These are phyloP conservation scores for Drosophila austrosaltans DNA, from an alignment of 2,888 invertebrate species.

Conservation along the genomic window DNA sequence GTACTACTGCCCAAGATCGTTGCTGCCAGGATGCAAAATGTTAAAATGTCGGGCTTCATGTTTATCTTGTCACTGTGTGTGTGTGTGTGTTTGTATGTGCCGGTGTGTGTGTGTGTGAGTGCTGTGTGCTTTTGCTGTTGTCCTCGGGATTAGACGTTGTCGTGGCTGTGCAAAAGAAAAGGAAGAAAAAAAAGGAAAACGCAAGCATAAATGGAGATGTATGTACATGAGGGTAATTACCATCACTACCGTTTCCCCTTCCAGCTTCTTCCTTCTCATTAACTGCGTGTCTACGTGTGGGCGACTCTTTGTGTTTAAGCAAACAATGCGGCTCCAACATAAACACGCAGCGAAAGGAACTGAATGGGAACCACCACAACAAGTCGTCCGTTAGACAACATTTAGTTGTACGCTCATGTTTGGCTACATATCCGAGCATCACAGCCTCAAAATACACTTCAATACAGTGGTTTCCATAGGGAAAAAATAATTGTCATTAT, in stretches of 20 bases:
- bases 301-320: constrained; percentile 58
- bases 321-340: constrained; percentile 39
- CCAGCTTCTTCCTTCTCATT: constrained; percentile 8
- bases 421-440: background rate
- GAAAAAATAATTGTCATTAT: no score
- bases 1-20: constrained; percentile 65
- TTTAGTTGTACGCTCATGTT: constrained; percentile 7
- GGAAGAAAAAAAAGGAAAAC: constrained; percentile 34
- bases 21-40: constrained; percentile 65
- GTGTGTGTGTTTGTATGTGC: constrained; percentile 27
- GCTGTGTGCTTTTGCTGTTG: constrained; percentile 43
- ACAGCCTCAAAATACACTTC: background rate
- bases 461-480: background rate
- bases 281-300: constrained; percentile 39
- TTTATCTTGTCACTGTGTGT: constrained; percentile 19
- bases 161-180: constrained; percentile 19
- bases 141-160: constrained; percentile 57
- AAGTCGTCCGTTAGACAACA: constrained; percentile 18
- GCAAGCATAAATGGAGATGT: constrained; percentile 50
- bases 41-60: constrained; percentile 70
- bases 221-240: constrained; percentile 74
- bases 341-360: constrained; percentile 34
- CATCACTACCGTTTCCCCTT: constrained; percentile 51
- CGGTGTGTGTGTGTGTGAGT: constrained; percentile 23
- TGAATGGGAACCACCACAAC: constrained; percentile 9